A percentile compares a stretch with the other conserved stretches of the same genome.
Conservation (phyloP, 2,797 vertebrate genomes). For the Rhinoraja longicauda region DNA sequence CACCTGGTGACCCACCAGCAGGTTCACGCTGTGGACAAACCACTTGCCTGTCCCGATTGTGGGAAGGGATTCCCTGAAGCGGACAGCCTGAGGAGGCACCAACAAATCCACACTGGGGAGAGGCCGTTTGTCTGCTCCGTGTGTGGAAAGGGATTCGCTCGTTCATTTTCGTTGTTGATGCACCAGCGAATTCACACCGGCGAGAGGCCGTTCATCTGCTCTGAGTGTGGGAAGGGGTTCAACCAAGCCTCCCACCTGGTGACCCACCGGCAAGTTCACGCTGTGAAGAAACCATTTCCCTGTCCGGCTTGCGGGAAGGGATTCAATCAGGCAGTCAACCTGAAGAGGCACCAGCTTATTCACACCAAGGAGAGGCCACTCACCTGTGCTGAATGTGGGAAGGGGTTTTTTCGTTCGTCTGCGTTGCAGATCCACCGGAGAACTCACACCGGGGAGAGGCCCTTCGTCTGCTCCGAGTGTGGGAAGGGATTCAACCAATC, state of each 20-base stretch:
- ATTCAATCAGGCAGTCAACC: too few relatives aligned
- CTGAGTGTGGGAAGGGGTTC: not conserved
- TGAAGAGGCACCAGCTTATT: too few relatives aligned
- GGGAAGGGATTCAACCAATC: not conserved
- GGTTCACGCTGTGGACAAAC: not conserved
- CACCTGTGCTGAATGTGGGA: too few relatives aligned
- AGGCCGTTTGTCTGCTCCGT: not conserved
- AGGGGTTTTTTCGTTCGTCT: too few relatives aligned
- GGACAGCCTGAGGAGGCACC: too few relatives aligned
- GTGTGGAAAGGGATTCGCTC: not conserved
- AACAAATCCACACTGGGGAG: not conserved
- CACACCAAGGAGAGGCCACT: too few relatives aligned
- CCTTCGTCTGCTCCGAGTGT: not conserved
- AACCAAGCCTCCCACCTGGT: not conserved
- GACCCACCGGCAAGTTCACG: too few relatives aligned
- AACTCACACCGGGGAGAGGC: not conserved
- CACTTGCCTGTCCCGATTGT: not conserved
- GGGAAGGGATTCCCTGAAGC: not conserved
- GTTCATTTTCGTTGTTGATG: accelerated
- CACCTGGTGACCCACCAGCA: too few relatives aligned
- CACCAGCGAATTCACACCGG: not conserved
- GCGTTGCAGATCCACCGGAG: too few relatives aligned
- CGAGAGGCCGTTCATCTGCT: not conserved
- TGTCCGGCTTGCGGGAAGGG: too few relatives aligned
- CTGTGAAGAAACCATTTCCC: too few relatives aligned